Evolutionary conservation across 1,140 invertebrate genomes (phyloP), one percentile per base, ranked within the genome.

Genomic region (Zaprionus vittiger): DNA sequence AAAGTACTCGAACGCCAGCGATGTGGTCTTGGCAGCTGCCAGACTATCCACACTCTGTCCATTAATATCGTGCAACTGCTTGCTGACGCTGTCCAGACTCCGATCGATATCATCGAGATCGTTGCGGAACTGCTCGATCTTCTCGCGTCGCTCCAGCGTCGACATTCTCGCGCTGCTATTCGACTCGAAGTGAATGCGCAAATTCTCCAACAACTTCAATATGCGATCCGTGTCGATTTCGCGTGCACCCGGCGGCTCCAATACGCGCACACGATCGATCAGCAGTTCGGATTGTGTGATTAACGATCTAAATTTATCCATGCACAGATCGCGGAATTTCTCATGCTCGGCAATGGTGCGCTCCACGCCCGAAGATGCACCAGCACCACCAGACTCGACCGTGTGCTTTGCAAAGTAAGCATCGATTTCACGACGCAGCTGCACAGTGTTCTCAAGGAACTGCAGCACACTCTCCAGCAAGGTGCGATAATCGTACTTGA

Each of bases 11-110:
- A 97, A 97, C 49, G 96, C 95, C 62, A 95, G 93, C 11, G 96
- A 95, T 62, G 95, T 96, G 54, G 95, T 94, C 91, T 95, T 95
- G 2, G 96, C 96, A 38, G 95, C 94, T 11, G 94, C 93, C 67
- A 96, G 92, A 81, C 95, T 96, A 83, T 97, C 96, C 15, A 96
- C 96, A 91, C 95, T 96, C 92, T 96, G 95, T 59, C 95, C 95
- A 91, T 94, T 94, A 79, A 96, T 94, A 44, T 94, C 94, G 66
- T 93, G 71, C 73, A 97, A 93, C 82, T 97, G 95, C 47, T 93
- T 92, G 67, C 94, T 94, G 31, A 97, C 92, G 71, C 96, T 95
- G 83, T 95, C 94, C 44, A 97, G 93, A 86, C 95, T 95, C 31
- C 94, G 94, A 91, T 97, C 95, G 47, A 98, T 96, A 92, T 96